These are phyloP conservation scores for Pipa parva DNA, from an alignment of 2,113 vertebrate genomes.

Conservation along the genomic window DNA sequence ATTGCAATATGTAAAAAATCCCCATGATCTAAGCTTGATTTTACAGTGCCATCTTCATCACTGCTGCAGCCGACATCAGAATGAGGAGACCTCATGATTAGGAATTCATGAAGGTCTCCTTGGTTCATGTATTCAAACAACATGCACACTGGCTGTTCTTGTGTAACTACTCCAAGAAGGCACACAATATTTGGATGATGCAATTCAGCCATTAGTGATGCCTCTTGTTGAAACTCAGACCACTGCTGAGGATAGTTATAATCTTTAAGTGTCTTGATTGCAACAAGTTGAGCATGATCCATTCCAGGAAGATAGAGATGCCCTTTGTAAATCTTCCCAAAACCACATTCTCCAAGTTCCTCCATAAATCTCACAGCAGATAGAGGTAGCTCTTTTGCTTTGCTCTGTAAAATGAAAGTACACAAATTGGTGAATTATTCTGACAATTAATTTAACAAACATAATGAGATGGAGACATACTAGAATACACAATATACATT, in stretches of 20 bases:
- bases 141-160: conserved; percentile 93
- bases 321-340: conserved; percentile 97
- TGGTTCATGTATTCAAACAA: conserved; percentile 91
- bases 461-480: too few relatives aligned
- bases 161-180: conserved; percentile 88
- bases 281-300: conserved; percentile 92
- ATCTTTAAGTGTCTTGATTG: conserved; percentile 96
- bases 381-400: conserved; percentile 91
- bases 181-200: conserved; percentile 93
- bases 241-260: conserved; percentile 84
- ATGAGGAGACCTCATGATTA: conserved; percentile 94
- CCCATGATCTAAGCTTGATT: conserved; percentile 90
- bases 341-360: conserved; percentile 84
- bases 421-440: background rate
- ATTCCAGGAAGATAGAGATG: conserved; percentile 96
- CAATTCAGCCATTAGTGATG: conserved; percentile 80
- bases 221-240: conserved; percentile 94
- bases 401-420: conserved; percentile 67
- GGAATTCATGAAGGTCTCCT: conserved; percentile 96
- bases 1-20: conserved; percentile 91
- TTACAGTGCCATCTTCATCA: conserved; percentile 92
- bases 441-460: too few relatives aligned
- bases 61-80: conserved; percentile 96
- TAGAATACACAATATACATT: too few relatives aligned
- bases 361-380: conserved; percentile 98